A percentile compares a stretch with the other conserved stretches of the same genome.
Conservation (phyloP, 23 tunicate species). For the Trididemnum clinides region DNA sequence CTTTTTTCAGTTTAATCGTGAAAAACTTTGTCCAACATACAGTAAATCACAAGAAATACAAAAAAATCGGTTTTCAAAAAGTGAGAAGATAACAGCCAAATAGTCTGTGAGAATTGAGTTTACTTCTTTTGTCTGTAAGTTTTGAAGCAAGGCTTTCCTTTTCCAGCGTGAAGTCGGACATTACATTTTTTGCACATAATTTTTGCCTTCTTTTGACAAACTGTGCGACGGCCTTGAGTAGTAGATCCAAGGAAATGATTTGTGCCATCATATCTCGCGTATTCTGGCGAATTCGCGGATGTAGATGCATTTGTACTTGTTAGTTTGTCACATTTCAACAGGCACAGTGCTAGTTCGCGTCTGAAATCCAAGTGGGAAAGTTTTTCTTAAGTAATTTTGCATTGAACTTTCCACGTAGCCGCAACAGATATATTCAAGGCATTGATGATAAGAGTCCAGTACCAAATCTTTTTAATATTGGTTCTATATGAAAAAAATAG, state of each 20-base stretch:
- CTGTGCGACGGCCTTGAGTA: neutral
- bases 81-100: neutral
- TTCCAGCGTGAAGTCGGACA: too few relatives aligned
- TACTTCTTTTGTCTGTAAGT: neutral
- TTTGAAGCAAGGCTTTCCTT: too few relatives aligned
- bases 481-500: neutral
- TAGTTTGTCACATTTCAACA: neutral
- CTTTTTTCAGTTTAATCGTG: neutral
- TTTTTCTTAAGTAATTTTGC: neutral
- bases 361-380: neutral
- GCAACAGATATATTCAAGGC: neutral
- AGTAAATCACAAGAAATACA: neutral
- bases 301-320: neutral
- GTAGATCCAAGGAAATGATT: neutral
- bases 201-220: neutral
- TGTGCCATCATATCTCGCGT: neutral
- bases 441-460: neutral
- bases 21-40: neutral
- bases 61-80: neutral
- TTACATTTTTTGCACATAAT: neutral
- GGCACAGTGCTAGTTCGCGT: neutral
- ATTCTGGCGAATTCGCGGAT: neutral
- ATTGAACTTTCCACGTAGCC: neutral
- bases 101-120: too few relatives aligned
- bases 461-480: neutral